phyloP scores from a whole-genome alignment of 2,113 vertebrate genomes.

The Steatornis caripensis region DNA sequence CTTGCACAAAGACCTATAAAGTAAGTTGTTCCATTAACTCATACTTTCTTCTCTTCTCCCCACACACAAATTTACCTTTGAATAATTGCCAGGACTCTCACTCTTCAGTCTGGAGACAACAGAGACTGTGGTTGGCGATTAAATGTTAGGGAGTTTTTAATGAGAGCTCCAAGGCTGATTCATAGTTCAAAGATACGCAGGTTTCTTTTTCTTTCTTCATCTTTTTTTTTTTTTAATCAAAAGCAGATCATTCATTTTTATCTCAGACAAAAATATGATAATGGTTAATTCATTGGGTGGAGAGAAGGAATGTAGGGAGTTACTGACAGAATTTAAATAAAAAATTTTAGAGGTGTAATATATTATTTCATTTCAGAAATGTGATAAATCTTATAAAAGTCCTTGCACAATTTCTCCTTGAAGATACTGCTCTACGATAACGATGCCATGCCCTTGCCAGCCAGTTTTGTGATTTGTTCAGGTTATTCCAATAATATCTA shows the following conservation, averaged over 20 bases:
- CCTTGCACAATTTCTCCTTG: slow-evolving; percentile 39
- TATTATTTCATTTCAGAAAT: slow-evolving; percentile 52
- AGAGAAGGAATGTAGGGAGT: background rate
- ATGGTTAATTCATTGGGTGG: background rate
- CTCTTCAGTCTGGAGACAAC: background rate
- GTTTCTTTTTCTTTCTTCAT: background rate
- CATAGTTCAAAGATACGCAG: slow-evolving; percentile 47
- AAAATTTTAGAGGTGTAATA: background rate
- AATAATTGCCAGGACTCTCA: background rate
- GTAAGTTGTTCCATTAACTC: background rate
- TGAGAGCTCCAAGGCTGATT: slow-evolving; percentile 32
- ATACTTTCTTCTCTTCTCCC: background rate
- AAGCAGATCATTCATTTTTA: slow-evolving; percentile 47
- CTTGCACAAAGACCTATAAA: background rate
- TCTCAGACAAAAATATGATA: slow-evolving; percentile 41
- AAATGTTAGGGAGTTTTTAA: slow-evolving; percentile 50
- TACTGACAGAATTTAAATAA: background rate
- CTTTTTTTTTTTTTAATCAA: slow-evolving; percentile 11
- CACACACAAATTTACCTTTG: background rate
- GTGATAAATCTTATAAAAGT: slow-evolving; percentile 20
- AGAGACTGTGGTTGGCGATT: slow-evolving; percentile 20
- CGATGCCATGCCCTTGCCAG: slow-evolving; percentile 14
- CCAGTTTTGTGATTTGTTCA: slow-evolving; percentile 52
- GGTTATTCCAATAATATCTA: slow-evolving; percentile 62
- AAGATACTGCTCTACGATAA: slow-evolving; percentile 25